Conservation (phyloP, 2,113 vertebrate species). For the Cynocephalus volans region DNA sequence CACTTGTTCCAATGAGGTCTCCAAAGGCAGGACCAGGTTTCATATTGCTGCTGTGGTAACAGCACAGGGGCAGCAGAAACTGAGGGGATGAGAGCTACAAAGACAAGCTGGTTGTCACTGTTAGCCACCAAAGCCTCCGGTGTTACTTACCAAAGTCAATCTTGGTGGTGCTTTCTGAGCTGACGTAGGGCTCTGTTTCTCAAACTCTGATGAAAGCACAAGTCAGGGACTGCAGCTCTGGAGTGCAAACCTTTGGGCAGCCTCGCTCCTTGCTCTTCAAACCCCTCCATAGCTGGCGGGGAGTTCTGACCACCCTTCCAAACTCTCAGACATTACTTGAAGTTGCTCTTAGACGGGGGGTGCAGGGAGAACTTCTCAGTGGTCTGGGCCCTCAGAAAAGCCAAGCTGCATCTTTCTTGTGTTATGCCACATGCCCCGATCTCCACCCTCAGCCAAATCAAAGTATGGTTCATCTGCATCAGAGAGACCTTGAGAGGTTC, state of each 20-base stretch:
- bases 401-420: neutral
- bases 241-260: neutral
- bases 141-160: neutral
- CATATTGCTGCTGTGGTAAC: neutral
- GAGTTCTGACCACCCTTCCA: neutral
- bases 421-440: neutral
- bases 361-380: neutral
- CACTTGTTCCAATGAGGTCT: neutral
- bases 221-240: neutral
- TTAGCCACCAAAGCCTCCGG: neutral
- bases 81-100: fast-evolving
- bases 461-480: neutral
- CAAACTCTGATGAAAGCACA: neutral
- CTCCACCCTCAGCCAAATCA: neutral
- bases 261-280: neutral
- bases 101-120: neutral
- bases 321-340: neutral
- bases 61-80: neutral
- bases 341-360: neutral
- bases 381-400: neutral
- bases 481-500: neutral
- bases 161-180: neutral
- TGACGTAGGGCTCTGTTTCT: neutral
- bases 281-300: neutral
- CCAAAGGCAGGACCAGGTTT: neutral